Conservation (phyloP, 2,113 vertebrate species). For the Pipa parva region DNA sequence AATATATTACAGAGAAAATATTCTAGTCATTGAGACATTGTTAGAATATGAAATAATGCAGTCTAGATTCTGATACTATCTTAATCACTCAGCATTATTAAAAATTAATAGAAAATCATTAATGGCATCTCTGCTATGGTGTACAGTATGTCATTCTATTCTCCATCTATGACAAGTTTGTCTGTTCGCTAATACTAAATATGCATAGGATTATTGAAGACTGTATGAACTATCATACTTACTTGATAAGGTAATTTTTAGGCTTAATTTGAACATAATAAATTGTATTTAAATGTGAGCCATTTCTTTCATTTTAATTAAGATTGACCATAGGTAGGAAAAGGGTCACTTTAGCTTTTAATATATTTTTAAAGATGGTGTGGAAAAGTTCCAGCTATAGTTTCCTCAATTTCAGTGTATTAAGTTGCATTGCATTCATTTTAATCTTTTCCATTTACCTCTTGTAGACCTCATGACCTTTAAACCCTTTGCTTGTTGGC, state of each 20-base stretch:
- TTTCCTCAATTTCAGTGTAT: no score
- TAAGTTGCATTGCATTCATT: no score
- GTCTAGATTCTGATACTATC: slow-evolving; percentile 53
- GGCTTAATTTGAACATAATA: not conserved
- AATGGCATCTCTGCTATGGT: slow-evolving; percentile 61
- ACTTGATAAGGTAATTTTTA: not conserved
- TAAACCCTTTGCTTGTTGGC: no score
- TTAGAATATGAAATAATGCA: slow-evolving; percentile 64
- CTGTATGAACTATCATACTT: not conserved
- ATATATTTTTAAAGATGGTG: no score
- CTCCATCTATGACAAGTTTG: slow-evolving; percentile 51
- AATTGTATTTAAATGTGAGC: not conserved
- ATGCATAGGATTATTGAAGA: slow-evolving; percentile 17
- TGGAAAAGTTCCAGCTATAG: no score
- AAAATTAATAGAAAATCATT: slow-evolving; percentile 67
- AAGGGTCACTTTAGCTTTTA: no score
- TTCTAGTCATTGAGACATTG: slow-evolving; percentile 58
- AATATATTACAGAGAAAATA: slow-evolving; percentile 59
- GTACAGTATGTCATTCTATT: slow-evolving; percentile 56
- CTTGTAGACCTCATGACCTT: no score
- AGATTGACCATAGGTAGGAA: no score
- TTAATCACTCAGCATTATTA: slow-evolving; percentile 65
- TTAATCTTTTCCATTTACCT: no score
- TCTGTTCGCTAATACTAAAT: slow-evolving; percentile 58
- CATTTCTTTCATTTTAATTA: no score